A percentile compares a stretch with the other conserved stretches of the same genome.
Conservation (phyloP, 2,113 vertebrate genomes). For the Crotophaga sulcirostris region DNA sequence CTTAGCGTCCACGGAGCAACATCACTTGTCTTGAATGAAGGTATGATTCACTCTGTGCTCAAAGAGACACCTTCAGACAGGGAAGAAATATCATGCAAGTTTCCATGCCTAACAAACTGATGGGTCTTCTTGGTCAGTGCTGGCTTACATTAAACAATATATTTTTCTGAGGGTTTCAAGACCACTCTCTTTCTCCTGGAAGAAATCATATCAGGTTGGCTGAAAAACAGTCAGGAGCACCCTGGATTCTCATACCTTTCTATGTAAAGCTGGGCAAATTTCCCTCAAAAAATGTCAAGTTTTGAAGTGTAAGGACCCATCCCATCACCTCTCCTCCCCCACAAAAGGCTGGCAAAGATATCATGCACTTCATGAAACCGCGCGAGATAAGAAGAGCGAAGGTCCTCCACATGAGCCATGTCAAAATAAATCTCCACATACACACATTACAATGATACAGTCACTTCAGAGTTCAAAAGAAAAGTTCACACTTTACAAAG, state of each 20-base stretch:
- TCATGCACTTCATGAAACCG: slow-evolving; percentile 28
- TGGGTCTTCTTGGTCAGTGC: not conserved
- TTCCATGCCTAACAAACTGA: not conserved
- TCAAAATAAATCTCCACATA: slow-evolving; percentile 32
- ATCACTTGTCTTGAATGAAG: not conserved
- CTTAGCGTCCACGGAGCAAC: not conserved
- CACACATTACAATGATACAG: slow-evolving; percentile 6
- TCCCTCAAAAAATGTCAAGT: not conserved
- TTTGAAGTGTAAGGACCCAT: not conserved
- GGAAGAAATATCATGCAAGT: not conserved
- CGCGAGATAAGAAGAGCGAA: slow-evolving; percentile 42
- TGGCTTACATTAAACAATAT: not conserved
- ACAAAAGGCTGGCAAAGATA: not conserved
- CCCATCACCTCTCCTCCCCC: not conserved
- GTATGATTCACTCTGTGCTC: not conserved
- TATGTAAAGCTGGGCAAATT: not conserved
- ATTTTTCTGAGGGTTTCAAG: not conserved
- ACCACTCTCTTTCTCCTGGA: not conserved
- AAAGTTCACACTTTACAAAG: slow-evolving; percentile 44
- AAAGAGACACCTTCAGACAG: not conserved
- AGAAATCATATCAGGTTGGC: not conserved
- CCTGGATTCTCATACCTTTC: slow-evolving; percentile 14
- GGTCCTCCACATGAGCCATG: slow-evolving; percentile 18
- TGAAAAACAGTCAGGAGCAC: not conserved
- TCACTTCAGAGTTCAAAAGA: slow-evolving; percentile 46